phyloP scores from a whole-genome alignment of 1,140 invertebrate genomes.

The Uloborus diversus region DNA sequence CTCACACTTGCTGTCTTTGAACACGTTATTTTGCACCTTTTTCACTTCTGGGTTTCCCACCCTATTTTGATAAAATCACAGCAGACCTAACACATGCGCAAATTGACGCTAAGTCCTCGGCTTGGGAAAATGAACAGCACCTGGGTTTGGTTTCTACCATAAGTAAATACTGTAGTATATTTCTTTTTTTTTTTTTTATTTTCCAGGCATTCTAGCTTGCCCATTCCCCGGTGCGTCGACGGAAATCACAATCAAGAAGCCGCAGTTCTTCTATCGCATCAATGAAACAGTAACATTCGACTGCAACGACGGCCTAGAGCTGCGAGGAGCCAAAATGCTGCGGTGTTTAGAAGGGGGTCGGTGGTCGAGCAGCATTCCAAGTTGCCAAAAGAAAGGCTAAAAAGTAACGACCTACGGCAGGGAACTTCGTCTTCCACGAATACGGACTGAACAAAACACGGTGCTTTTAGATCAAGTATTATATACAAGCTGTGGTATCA shows the following conservation, averaged over 20 bases:
- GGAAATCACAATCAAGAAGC: slow-evolving; percentile 77
- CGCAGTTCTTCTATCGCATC: slow-evolving; percentile 87
- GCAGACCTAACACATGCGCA: too few relatives aligned
- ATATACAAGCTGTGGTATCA: too few relatives aligned
- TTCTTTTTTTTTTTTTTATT: too few relatives aligned
- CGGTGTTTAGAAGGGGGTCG: slow-evolving; percentile 81
- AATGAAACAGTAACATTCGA: slow-evolving; percentile 85
- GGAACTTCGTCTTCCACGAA: slow-evolving; percentile 37
- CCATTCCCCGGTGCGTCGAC: slow-evolving; percentile 87
- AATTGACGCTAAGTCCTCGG: too few relatives aligned
- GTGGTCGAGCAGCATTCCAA: slow-evolving; percentile 84
- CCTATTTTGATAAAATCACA: too few relatives aligned
- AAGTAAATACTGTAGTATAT: too few relatives aligned
- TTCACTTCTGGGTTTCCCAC: too few relatives aligned
- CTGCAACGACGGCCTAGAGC: slow-evolving; percentile 78
- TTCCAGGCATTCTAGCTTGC: slow-evolving; percentile 70
- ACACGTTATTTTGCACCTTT: too few relatives aligned
- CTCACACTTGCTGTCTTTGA: too few relatives aligned
- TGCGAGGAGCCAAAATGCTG: slow-evolving; percentile 79
- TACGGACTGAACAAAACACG: slow-evolving; percentile 36
- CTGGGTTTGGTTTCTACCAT: too few relatives aligned
- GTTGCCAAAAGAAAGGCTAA: slow-evolving; percentile 62
- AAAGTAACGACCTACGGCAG: background rate
- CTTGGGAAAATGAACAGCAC: too few relatives aligned
- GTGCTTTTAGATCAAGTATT: too few relatives aligned